Base-by-base conservation (phyloP, 2,797 vertebrate species). In the Sebastes oblongus region DNA sequence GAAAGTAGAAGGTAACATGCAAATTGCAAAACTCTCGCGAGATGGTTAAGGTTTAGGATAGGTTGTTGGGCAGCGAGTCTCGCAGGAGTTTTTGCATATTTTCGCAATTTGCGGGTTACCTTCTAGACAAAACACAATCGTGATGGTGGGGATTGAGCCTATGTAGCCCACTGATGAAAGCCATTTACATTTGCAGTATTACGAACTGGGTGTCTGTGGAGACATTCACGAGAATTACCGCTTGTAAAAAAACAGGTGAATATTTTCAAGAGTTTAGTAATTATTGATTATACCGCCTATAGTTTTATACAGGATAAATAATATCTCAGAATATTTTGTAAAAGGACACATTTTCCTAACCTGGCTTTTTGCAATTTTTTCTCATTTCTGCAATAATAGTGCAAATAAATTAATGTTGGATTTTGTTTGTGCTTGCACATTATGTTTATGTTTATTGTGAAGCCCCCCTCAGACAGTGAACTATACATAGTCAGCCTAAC, bases 401-500 rank as follows among this genome's bases (percentile, higher is more conserved):
- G 5, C 59, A 65, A 52, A 52, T 68, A 16, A 64, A 73, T 62
- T 4, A 24, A 74, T 25, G 13, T 59, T 32, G 64, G 5, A 9
- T 61, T 32, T 3, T 52, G 22, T 66, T 22, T 39, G 6, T 58
- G 62, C 27, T 11, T 42, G 52, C 36, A 34, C 16, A 5, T 65
- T 18, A 30, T 52, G 68, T 77, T 60, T 16, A 65, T 75, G 50
- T 22, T n/a, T 6, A 20, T 30, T 32, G 50, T 18, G 79, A 83
- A 85, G 68, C 85, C 66, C 76, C 58, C 30, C 50, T 69, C 12
- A 32, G 77, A 76, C 69, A 32, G 62, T 34, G 69, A 77, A 81
- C 91, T 92, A 93, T 79, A 91, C 80, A 87, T 91, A 93, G 92
- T 80, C 64, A 8, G 29, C 10, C 62, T 76, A 87, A 93, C 92